Conservation (phyloP, 1,140 invertebrate species). For the Euura lappo region DNA sequence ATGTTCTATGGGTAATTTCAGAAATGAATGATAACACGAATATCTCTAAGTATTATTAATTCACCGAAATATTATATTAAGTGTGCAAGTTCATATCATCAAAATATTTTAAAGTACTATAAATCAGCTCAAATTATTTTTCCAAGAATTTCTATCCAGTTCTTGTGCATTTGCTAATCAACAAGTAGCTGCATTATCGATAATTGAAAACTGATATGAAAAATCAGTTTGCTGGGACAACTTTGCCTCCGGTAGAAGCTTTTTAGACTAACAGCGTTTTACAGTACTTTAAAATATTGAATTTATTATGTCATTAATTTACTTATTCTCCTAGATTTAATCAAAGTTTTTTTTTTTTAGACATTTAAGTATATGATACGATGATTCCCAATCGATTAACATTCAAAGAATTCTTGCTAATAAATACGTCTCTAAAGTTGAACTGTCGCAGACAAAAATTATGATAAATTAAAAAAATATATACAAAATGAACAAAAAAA, state of each 20-base stretch:
- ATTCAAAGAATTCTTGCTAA: conserved; percentile 41
- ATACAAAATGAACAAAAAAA: conserved; percentile 25
- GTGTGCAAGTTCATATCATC: too few relatives aligned
- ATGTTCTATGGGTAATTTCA: too few relatives aligned
- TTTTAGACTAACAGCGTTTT: neutral
- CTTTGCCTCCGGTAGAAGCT: neutral
- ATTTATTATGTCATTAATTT: neutral
- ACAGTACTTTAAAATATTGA: neutral
- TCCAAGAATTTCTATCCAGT: too few relatives aligned
- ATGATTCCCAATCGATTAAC: conserved; percentile 48
- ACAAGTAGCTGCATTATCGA: too few relatives aligned
- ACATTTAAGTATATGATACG: conserved; percentile 7
- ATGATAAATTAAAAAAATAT: conserved; percentile 27
- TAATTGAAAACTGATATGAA: too few relatives aligned
- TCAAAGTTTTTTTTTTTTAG: neutral
- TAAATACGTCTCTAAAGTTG: conserved; percentile 51
- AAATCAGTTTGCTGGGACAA: neutral
- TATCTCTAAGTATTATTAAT: too few relatives aligned
- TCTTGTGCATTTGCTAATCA: too few relatives aligned
- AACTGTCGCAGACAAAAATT: conserved; percentile 43
- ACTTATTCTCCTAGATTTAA: neutral
- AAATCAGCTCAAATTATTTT: too few relatives aligned
- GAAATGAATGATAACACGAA: too few relatives aligned
- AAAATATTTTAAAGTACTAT: too few relatives aligned
- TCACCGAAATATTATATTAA: too few relatives aligned